These are phyloP conservation scores for Elymnias hypermnestra DNA, from an alignment of 1,140 invertebrate genomes.

Conservation along the genomic window DNA sequence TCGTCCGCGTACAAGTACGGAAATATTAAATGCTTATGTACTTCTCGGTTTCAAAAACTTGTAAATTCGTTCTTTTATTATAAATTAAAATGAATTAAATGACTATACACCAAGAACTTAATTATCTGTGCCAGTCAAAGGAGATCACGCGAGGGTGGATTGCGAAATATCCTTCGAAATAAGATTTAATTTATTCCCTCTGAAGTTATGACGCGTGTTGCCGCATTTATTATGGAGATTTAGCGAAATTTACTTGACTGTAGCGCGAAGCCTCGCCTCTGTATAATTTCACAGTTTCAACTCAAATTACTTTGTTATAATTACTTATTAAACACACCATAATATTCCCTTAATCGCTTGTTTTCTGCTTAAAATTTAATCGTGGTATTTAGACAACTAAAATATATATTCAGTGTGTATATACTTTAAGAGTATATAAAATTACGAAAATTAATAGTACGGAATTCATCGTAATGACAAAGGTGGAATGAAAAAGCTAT, in stretches of 20 bases:
- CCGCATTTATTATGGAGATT: constrained; percentile 47
- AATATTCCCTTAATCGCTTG: constrained; percentile 1
- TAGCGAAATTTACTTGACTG: constrained; percentile 24
- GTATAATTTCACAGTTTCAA: constrained; percentile 11
- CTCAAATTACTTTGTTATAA: constrained; percentile 13
- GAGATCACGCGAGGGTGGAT: background rate
- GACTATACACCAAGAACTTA: too few species aligned
- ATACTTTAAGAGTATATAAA: too few species aligned
- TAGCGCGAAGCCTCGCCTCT: constrained; percentile 5
- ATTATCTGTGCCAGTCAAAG: background rate
- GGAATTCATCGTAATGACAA: too few species aligned
- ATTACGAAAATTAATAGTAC: too few species aligned
- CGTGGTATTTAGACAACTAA: background rate
- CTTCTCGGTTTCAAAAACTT: too few species aligned
- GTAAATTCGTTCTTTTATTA: too few species aligned
- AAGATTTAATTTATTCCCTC: constrained; percentile 46
- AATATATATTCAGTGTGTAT: too few species aligned
- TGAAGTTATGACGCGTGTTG: constrained; percentile 46
- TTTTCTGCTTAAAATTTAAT: background rate
- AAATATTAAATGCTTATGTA: background rate
- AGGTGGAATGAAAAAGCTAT: too few species aligned
- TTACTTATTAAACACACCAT: constrained; percentile 2
- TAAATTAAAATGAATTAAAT: too few species aligned
- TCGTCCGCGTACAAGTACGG: background rate
- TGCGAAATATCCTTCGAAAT: constrained; percentile 27